Evolutionary conservation across 2,888 invertebrate genomes (phyloP), one percentile per base, ranked within the genome.

Genomic region (Malthinus flaveolus): DNA sequence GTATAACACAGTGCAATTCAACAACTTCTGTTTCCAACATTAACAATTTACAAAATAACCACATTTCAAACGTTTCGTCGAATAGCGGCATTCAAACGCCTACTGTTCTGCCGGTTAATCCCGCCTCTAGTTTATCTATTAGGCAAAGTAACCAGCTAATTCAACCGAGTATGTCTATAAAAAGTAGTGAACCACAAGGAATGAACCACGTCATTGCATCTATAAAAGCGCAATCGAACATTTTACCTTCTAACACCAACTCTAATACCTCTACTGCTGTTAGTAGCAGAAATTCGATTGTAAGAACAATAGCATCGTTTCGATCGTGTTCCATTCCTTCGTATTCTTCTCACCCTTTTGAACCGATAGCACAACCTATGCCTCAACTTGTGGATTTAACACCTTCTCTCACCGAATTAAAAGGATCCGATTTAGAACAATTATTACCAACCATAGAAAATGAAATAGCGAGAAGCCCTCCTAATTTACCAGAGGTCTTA

Each of bases 371-470:
- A 44, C 75, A 66, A 62, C 68, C 61, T 32, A 66, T 69, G 68
- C 66, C 71, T 39, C 71, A 71, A 64, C 62, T 64, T 36, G 62
- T 79, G n/a, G 69, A 77, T 63, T 66, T 79, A 45, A 76, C 77
- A 34, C 78, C 79, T 12, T 73, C 78, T 23, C 63, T 79, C 35
- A 76, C 78, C 3, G 79, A 79, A 64, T 65, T 79, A 44, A 78
- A 76, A 66, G 78, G 76, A 61, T 61, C 67, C 59, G 88, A 88
- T 73, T 80, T 88, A 53, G 88, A 88, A 69, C 86, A 86, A 68
- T 78, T 89, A 67, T 78, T 88, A 72, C 86, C 86, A 10, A 82
- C 83, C 32, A 75, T 86, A 11, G 86, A 84, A 45, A 81, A 84
- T 66, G 85, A 87, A 69, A 80, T 87, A 45, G 73, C 80, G 46